Conservation (phyloP, 2,113 vertebrate genomes). For the Bos taurus region DNA sequence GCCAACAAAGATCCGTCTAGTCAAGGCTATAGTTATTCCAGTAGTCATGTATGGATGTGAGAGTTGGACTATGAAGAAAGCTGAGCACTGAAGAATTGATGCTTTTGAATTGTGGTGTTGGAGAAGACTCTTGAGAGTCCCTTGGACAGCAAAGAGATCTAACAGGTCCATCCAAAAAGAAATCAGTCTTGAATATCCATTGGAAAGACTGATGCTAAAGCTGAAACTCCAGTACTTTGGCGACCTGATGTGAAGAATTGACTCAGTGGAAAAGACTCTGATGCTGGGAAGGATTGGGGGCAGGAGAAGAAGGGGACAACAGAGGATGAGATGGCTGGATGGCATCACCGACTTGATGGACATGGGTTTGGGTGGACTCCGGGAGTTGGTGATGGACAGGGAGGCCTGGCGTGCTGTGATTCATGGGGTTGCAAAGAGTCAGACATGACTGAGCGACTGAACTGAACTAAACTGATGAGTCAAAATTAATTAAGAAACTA, state of each 20-base stretch:
- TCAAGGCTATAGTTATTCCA: background rate
- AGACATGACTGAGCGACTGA: accelerated
- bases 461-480: background rate
- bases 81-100: background rate
- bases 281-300: background rate
- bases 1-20: accelerated
- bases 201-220: background rate
- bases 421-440: background rate
- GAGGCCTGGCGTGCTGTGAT: background rate
- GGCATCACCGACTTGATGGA: accelerated
- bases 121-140: background rate
- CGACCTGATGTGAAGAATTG: background rate
- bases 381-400: background rate
- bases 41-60: background rate
- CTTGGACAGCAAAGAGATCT: background rate
- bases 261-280: background rate
- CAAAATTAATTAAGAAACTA: background rate
- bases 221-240: background rate
- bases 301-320: background rate
- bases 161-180: background rate
- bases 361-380: background rate
- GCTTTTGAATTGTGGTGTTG: background rate
- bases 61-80: background rate
- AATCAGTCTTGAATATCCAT: background rate
- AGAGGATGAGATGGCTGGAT: background rate